Evolutionary conservation across 2,888 invertebrate genomes (phyloP).

Genomic region (Myathropa florea): DNA sequence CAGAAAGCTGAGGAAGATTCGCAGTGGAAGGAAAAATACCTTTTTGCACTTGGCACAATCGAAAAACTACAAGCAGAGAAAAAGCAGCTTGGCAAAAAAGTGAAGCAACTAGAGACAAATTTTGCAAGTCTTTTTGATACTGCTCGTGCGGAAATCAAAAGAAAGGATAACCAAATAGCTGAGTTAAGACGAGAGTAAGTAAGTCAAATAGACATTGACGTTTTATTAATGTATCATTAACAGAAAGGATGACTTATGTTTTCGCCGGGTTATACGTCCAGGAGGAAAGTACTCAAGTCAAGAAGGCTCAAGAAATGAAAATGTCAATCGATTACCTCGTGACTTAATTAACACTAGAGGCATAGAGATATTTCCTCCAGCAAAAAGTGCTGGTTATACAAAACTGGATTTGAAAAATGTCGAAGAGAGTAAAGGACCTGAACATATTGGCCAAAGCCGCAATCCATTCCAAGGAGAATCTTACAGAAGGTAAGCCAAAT

Average conservation of each 20-base stretch:
- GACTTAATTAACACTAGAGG: too few relatives aligned
- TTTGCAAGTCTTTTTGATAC: constrained; percentile 78
- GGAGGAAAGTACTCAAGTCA: background rate
- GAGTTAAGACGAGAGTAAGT: constrained; percentile 78
- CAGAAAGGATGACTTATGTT: constrained; percentile 78
- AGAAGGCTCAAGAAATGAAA: background rate
- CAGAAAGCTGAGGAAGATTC: constrained; percentile 76
- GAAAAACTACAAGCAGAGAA: constrained; percentile 73
- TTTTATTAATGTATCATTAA: background rate
- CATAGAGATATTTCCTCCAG: too few relatives aligned
- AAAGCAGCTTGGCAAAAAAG: constrained; percentile 74
- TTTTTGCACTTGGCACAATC: constrained; percentile 72
- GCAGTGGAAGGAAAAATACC: constrained; percentile 74
- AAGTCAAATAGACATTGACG: background rate
- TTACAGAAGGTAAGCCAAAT: background rate
- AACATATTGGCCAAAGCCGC: background rate
- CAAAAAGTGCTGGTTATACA: background rate
- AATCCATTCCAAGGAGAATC: background rate
- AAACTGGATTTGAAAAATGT: background rate
- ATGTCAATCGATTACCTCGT: background rate
- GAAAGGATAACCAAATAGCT: constrained; percentile 76
- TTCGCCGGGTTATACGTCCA: constrained; percentile 74
- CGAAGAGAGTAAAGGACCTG: background rate
- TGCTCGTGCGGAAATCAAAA: constrained; percentile 77
- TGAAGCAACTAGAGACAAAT: constrained; percentile 75